Percentiles rank a stretch among this genome's conserved stretches.
phyloP scores from a whole-genome alignment of 2,888 invertebrate species.

The Antheraea yamamai region DNA sequence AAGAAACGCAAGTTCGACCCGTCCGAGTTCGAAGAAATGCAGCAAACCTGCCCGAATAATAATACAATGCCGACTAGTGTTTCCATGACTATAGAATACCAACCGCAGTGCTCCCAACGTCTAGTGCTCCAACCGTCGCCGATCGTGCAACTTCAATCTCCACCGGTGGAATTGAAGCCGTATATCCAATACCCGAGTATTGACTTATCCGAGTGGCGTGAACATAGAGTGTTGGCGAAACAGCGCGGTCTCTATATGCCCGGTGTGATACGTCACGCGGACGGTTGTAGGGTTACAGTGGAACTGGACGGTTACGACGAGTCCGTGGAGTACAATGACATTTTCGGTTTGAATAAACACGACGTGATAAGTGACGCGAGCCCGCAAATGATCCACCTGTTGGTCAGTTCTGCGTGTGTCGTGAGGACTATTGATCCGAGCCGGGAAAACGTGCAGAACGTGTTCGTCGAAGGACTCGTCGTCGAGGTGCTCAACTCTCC shows the following conservation, averaged over 20 bases:
- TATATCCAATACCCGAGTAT: slow-evolving; percentile 83
- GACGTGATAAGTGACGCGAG: slow-evolving; percentile 97
- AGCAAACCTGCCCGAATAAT: slow-evolving; percentile 74
- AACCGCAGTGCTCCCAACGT: slow-evolving; percentile 51
- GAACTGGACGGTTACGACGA: slow-evolving; percentile 91
- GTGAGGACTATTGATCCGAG: slow-evolving; percentile 84
- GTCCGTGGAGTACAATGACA: slow-evolving; percentile 87
- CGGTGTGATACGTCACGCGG: slow-evolving; percentile 91
- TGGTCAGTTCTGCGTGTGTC: slow-evolving; percentile 90
- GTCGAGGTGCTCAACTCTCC: slow-evolving; percentile 76
- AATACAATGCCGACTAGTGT: slow-evolving; percentile 51
- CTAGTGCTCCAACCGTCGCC: slow-evolving; percentile 66
- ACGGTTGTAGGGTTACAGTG: slow-evolving; percentile 87
- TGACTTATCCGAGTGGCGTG: slow-evolving; percentile 96
- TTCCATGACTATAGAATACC: slow-evolving; percentile 58
- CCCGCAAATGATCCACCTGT: slow-evolving; percentile 91
- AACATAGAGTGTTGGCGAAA: slow-evolving; percentile 95
- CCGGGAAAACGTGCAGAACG: slow-evolving; percentile 84
- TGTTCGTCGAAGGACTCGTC: slow-evolving; percentile 94
- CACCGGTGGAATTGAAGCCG: slow-evolving; percentile 79
- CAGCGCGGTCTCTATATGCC: slow-evolving; percentile 91
- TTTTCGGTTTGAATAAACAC: slow-evolving; percentile 89
- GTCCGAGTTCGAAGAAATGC: slow-evolving; percentile 88
- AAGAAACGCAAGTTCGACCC: slow-evolving; percentile 96
- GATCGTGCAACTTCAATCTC: slow-evolving; percentile 75